Conservation (phyloP, 2,113 vertebrate genomes). For the Lichenostomus cassidix region DNA sequence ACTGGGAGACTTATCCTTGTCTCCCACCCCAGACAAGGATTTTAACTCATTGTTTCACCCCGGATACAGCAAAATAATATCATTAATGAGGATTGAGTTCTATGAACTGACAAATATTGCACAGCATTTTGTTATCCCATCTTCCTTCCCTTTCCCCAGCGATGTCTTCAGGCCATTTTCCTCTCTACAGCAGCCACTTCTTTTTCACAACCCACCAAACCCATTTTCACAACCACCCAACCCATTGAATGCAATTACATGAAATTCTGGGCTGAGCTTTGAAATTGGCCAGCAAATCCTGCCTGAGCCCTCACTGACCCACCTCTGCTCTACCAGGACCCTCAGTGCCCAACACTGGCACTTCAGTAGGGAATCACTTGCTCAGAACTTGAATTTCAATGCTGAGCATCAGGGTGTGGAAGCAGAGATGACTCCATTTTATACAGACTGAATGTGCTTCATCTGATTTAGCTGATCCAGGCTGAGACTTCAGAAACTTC, state of each 20-base stretch:
- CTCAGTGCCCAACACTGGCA: neutral
- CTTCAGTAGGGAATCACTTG: neutral
- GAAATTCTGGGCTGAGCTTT: neutral
- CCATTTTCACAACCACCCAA: neutral
- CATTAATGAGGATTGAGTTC: neutral
- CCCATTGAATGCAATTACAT: neutral
- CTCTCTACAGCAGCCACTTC: neutral
- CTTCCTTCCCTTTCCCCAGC: neutral
- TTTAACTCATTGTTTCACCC: neutral
- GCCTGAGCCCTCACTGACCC: neutral
- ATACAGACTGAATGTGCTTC: neutral
- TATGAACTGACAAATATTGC: neutral
- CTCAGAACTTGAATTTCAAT: neutral
- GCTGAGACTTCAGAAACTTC: neutral
- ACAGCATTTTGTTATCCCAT: neutral
- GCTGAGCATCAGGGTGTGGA: neutral
- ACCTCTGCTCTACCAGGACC: neutral
- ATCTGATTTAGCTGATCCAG: neutral
- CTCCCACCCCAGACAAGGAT: neutral
- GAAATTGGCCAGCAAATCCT: neutral
- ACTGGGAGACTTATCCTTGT: neutral
- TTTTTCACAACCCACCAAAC: neutral
- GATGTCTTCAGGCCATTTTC: neutral
- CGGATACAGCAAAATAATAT: neutral
- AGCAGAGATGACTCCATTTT: neutral